Base-by-base conservation (phyloP, 2,113 vertebrate species). In the Nannospalax galili region DNA sequence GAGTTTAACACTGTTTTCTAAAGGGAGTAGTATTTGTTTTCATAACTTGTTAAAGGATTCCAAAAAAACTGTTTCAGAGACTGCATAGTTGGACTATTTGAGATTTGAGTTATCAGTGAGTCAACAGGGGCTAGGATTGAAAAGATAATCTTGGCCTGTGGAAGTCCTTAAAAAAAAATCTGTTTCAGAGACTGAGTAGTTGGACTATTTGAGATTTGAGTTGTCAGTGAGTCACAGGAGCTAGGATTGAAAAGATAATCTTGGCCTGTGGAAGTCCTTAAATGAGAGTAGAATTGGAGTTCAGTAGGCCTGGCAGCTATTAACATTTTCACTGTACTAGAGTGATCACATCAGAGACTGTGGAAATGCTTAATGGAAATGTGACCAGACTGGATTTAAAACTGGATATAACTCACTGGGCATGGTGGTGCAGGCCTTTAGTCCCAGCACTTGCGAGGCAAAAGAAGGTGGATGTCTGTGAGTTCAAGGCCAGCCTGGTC, bases 1-100 rank as follows among this genome's bases (percentile, higher is more conserved):
- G 79, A 95, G 37, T 96, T 97, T 88, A 60, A 30, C 35, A 93
- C 52, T 84, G 80, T 28, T 73, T 3, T 92, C 52, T 89, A 58
- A 96, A 92, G 35, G 78, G 78, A 84, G 78, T 42, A 69, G 26
- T 72, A 37, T 42, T 9, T 80, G 60, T 75, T 91, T 93, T 96
- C 42, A 72, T 78, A 37, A 84, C 58, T 93, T 92, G 17, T 20
- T 81, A 69, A 60, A 88, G 88, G 42, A 70, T 82, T 67, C 22
- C 1, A 0, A 20, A 52, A 58, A 73, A 75, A 74, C 60, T 40
- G 26, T 74, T 93, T 42, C 22, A 48, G 32, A 79, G 69, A 84
- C 5, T 32, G 60, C 65, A 48, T 60, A 32, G 20, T 60, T 19
- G 67, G 72, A 26, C 62, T 12, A 0, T 89, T 84, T 89, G 69